Evolutionary conservation across 1,140 invertebrate species (phyloP).

Genomic region (Trigoniulus corallinus): DNA sequence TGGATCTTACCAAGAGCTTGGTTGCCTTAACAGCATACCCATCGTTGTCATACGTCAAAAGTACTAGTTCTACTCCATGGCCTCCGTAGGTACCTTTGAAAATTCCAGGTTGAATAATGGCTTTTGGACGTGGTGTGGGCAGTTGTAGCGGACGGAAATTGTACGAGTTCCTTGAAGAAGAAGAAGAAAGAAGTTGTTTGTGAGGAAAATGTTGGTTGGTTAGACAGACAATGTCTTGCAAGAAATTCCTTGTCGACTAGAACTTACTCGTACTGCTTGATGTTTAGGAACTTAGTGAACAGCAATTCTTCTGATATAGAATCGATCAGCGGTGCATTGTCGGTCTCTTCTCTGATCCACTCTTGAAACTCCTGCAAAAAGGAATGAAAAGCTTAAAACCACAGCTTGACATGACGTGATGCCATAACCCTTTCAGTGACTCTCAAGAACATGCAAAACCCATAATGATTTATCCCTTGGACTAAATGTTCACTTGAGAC

Average conservation of each 20-base stretch:
- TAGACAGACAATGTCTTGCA: no score
- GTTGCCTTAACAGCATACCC: conserved; percentile 9
- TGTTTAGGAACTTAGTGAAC: conserved; percentile 8
- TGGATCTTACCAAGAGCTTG: conserved; percentile 15
- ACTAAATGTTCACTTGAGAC: neutral
- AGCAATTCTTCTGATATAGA: conserved; percentile 5
- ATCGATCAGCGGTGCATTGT: neutral
- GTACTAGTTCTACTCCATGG: conserved; percentile 15
- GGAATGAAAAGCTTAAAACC: conserved; percentile 1
- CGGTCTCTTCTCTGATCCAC: conserved; percentile 8
- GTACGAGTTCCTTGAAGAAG: conserved; percentile 1
- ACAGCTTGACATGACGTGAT: neutral
- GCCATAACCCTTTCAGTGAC: neutral
- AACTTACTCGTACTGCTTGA: conserved; percentile 10
- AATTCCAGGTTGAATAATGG: conserved; percentile 14
- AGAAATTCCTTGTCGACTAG: no score
- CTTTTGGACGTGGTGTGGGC: neutral
- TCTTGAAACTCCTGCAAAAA: conserved; percentile 7
- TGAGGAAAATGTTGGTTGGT: neutral
- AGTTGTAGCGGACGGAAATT: neutral
- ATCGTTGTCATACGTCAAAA: conserved; percentile 11
- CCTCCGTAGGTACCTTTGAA: conserved; percentile 17
- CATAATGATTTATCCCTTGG: neutral
- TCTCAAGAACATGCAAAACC: neutral
- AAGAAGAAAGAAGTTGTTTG: neutral